Percentiles rank a stretch among this genome's conserved stretches.
Evolutionary conservation across 2,888 invertebrate species (phyloP).

Genomic region (Escarpia spicata): DNA sequence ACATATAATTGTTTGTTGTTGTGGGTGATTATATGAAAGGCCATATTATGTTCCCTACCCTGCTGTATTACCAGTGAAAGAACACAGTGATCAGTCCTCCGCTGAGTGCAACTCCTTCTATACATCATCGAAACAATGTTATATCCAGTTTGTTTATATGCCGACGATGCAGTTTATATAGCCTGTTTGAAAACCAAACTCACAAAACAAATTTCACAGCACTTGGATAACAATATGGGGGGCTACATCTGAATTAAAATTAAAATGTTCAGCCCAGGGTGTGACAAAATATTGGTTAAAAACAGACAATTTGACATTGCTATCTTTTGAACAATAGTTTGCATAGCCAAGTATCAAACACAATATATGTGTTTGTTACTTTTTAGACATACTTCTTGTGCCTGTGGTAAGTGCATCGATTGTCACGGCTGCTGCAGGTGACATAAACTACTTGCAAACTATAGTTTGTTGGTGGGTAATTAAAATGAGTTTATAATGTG

Average conservation of each 20-base stretch:
- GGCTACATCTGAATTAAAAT: not conserved
- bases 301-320: not conserved
- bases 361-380: not conserved
- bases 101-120: not conserved
- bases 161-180: not conserved
- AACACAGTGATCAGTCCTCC: not conserved
- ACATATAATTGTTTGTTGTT: not conserved
- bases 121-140: not conserved
- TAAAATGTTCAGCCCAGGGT: not conserved
- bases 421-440: not conserved
- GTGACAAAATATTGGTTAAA: not conserved
- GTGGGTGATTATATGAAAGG: not conserved
- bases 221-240: not conserved
- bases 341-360: not conserved
- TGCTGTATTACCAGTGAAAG: not conserved
- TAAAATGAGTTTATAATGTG: not conserved
- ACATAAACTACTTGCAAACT: not conserved
- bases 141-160: not conserved
- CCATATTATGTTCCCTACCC: not conserved
- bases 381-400: not conserved
- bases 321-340: not conserved
- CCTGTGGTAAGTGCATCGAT: not conserved
- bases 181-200: not conserved
- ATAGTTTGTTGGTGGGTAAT: not conserved
- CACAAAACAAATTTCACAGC: not conserved